Percentiles rank a stretch among this genome's conserved stretches.
Evolutionary conservation across 2,113 vertebrate genomes (phyloP).

Genomic region (Verasper variegatus): DNA sequence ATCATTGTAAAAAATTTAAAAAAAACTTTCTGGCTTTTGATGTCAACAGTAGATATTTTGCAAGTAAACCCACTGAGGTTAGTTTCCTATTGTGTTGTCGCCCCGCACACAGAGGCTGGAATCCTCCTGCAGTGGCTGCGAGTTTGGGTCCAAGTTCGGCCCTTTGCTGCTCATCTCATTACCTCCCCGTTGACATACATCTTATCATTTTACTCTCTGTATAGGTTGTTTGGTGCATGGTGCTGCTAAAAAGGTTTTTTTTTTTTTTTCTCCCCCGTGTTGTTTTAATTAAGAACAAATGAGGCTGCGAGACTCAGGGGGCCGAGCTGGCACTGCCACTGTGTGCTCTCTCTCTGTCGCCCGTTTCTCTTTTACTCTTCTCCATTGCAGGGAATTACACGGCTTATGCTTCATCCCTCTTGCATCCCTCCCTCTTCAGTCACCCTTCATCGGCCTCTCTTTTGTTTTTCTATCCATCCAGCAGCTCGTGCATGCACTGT

Average conservation of each 20-base stretch:
- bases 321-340: conserved; percentile 19
- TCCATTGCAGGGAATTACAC: conserved; percentile 20
- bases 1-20: neutral
- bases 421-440: conserved; percentile 1
- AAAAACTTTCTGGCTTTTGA: neutral
- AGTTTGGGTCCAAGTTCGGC: neutral
- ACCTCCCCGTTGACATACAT: neutral
- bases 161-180: neutral
- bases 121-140: too few relatives aligned
- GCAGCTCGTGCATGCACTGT: conserved; percentile 19
- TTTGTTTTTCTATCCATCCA: conserved; percentile 51
- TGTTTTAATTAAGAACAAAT: conserved; percentile 76
- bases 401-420: conserved; percentile 19
- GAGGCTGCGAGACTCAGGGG: conserved; percentile 31
- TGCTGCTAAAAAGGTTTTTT: conserved; percentile 55
- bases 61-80: too few relatives aligned
- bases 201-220: neutral
- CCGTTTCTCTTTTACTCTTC: conserved; percentile 31
- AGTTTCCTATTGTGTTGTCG: too few relatives aligned
- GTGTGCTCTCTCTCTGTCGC: conserved; percentile 13
- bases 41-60: too few relatives aligned
- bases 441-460: conserved; percentile 15
- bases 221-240: conserved; percentile 19
- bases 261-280: conserved; percentile 52
- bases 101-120: too few relatives aligned